Base-by-base conservation (phyloP, 2,797 vertebrate species). In the Cirrhinus molitorella region DNA sequence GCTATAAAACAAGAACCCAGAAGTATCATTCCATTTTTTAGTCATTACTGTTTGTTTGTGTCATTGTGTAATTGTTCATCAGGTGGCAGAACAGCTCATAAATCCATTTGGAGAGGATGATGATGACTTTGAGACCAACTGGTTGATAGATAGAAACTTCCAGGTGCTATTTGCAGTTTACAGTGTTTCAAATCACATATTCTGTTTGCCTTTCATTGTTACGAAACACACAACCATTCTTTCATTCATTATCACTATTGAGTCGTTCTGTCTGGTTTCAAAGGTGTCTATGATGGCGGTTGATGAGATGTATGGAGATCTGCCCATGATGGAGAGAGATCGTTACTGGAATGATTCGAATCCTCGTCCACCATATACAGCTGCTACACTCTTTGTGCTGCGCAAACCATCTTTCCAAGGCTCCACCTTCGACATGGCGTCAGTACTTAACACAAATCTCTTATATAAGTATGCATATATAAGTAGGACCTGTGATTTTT, bases 61-160 rank as follows among this genome's bases (percentile, higher is more conserved):
- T 51, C 45, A 51, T 21, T 78, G 1, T 80, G 23, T 59, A 10
- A 78, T 13, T 79, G 23, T 66, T 85, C 17, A 14, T 70, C 87
- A 99, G 97, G 97, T 98, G 3, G 97, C 97, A 0, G 97, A 98
- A 87, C 96, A 98, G 89, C 94, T 98, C 67, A 97, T 98, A 81
- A 98, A 99, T 87, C 97, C 97, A 1, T 99, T 99, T 8, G 97
- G 97, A 88, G 97, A 98, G 87, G 97, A 99, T 0, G 97, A 99
- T 0, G 97, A 98, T 0, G 97, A 98, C 88, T 98, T 98, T 89
- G 97, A 98, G 92, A 97, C 95, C 85, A 98, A 99, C 91, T 96
- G 96, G 85, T 91, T 98, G 53, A 98, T 99, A 19, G 97, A 99
- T 90, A 91, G 97, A 73, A 97, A 98, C 89, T 97, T 98, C 88